phyloP scores from a whole-genome alignment of 2,113 vertebrate genomes.

The Ctenodactylus gundi region DNA sequence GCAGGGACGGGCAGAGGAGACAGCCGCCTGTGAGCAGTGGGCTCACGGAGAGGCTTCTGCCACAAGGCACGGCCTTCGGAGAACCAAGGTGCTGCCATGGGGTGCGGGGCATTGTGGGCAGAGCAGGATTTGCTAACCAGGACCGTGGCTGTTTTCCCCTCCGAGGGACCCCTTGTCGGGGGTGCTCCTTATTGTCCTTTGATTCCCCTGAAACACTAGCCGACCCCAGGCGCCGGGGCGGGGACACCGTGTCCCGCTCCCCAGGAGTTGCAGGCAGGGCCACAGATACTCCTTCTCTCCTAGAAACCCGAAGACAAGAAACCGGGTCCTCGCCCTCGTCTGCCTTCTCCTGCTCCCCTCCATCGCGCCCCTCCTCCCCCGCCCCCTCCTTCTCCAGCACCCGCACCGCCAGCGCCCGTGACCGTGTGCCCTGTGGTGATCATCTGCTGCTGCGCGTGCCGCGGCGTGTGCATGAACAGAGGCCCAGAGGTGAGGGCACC shows the following conservation, averaged over 20 bases:
- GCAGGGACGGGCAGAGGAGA: neutral
- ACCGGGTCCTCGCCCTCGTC: rapidly evolving
- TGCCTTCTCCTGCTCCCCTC: no score
- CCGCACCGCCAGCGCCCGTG: neutral
- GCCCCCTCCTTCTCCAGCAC: neutral
- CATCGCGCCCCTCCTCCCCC: no score
- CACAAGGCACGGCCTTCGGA: neutral
- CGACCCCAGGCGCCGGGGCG: neutral
- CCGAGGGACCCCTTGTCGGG: neutral
- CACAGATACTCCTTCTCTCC: neutral
- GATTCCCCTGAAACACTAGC: neutral
- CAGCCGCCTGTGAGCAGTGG: neutral
- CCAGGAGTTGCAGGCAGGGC: neutral
- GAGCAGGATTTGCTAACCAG: no score
- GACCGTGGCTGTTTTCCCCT: neutral
- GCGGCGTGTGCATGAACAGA: neutral
- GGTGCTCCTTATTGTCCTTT: neutral
- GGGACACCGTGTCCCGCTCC: neutral
- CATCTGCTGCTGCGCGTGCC: neutral
- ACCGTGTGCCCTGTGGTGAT: neutral
- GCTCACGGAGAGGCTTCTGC: neutral
- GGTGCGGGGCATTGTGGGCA: neutral
- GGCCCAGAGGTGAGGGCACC: neutral
- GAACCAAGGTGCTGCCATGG: neutral
- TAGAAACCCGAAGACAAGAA: neutral